These are phyloP conservation scores for Betta splendens DNA, from an alignment of 2,797 vertebrate species.

Conservation along the genomic window DNA sequence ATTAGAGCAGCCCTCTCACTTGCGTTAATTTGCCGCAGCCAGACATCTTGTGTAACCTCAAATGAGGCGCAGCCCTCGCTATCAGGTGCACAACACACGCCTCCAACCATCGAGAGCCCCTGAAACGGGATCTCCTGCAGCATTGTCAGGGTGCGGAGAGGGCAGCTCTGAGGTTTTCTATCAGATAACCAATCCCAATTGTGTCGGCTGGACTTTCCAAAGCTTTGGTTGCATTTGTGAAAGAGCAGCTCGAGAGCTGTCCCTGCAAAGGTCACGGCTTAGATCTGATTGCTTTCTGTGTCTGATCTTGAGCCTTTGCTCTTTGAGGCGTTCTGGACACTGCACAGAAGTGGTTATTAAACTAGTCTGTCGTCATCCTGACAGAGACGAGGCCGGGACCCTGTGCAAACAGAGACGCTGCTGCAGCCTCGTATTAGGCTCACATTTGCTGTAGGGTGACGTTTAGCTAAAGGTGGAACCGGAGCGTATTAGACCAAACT, in stretches of 20 bases:
- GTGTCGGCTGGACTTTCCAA: slow-evolving; percentile 66
- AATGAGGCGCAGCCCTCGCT: slow-evolving; percentile 54
- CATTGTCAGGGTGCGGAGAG: slow-evolving; percentile 72
- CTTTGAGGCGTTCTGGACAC: slow-evolving; percentile 14
- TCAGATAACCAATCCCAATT: slow-evolving; percentile 73
- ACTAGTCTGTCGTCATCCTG: too few species aligned
- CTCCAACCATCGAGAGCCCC: slow-evolving; percentile 54
- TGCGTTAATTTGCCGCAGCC: slow-evolving; percentile 23
- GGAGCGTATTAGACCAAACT: too few species aligned
- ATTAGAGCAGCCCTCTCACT: slow-evolving; percentile 33
- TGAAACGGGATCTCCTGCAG: slow-evolving; percentile 73
- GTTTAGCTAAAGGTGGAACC: too few species aligned
- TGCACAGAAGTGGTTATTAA: slow-evolving; percentile 24
- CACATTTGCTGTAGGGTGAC: too few species aligned
- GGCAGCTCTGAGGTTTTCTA: slow-evolving; percentile 67
- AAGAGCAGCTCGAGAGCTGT: slow-evolving; percentile 71
- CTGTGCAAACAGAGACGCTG: too few species aligned
- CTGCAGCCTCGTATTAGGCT: too few species aligned
- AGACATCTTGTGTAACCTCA: slow-evolving; percentile 60
- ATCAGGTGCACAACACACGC: slow-evolving; percentile 70
- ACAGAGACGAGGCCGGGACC: too few species aligned
- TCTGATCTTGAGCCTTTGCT: slow-evolving; percentile 59
- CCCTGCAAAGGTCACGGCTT: slow-evolving; percentile 49
- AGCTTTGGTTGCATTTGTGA: slow-evolving; percentile 73
- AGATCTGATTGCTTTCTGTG: slow-evolving; percentile 49